Percentiles rank a stretch among this genome's conserved stretches.
Conservation (phyloP, 2,888 invertebrate species). For the Desoria tigrina region DNA sequence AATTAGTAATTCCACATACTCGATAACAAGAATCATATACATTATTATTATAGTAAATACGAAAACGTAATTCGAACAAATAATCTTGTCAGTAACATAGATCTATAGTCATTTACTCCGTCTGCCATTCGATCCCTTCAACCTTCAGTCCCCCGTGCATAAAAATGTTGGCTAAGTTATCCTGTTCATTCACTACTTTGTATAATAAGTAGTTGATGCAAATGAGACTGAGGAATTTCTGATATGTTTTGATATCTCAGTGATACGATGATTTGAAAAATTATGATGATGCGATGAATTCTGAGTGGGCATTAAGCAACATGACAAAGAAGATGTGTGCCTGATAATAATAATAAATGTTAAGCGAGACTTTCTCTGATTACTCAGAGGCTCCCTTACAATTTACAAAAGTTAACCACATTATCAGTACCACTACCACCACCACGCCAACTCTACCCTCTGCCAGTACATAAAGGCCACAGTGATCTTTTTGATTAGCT, state of each 20-base stretch:
- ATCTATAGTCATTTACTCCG: too few relatives aligned
- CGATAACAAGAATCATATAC: too few relatives aligned
- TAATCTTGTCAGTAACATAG: too few relatives aligned
- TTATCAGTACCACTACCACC: too few relatives aligned
- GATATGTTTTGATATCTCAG: conserved; percentile 18
- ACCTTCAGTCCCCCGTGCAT: too few relatives aligned
- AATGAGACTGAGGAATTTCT: conserved; percentile 9
- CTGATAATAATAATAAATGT: conserved; percentile 25
- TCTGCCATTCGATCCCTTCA: too few relatives aligned
- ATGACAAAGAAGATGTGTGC: conserved; percentile 26
- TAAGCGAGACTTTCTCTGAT: conserved; percentile 24
- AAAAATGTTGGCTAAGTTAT: too few relatives aligned
- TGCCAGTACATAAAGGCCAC: conserved; percentile 3
- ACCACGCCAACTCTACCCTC: too few relatives aligned
- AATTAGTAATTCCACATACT: too few relatives aligned
- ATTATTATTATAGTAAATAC: too few relatives aligned
- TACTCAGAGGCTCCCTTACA: not conserved
- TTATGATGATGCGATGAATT: conserved; percentile 25
- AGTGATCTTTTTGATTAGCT: conserved; percentile 34
- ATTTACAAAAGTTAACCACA: not conserved
- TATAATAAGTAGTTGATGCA: too few relatives aligned
- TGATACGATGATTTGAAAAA: conserved; percentile 26
- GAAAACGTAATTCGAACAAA: too few relatives aligned
- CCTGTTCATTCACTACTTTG: not conserved
- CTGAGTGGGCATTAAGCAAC: conserved; percentile 24